Conservation (phyloP, 2,888 invertebrate genomes). For the Leptopilina myrica region DNA sequence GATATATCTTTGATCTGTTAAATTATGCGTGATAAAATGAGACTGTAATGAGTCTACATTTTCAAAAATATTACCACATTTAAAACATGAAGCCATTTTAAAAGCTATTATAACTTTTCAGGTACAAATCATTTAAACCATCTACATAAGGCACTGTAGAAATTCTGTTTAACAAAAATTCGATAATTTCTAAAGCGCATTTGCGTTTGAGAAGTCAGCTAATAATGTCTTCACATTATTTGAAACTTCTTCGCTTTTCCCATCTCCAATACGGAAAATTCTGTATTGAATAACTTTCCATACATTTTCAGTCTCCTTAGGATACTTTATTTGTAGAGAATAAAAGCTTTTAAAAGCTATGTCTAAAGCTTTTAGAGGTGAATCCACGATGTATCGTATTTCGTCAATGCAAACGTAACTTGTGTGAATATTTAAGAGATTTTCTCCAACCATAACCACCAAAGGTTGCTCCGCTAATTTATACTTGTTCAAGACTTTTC, state of each 20-base stretch:
- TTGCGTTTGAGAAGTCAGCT: neutral
- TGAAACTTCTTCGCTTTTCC: neutral
- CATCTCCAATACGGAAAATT: neutral
- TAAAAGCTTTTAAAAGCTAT: neutral
- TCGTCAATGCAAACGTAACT: too few relatives aligned
- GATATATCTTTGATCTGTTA: neutral
- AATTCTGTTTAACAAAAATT: neutral
- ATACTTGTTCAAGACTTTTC: too few relatives aligned
- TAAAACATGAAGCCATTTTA: neutral
- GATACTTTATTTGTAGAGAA: neutral
- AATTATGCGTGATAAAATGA: slow-evolving; percentile 1
- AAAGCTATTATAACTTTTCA: neutral
- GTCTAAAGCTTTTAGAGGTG: neutral
- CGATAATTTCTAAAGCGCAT: neutral
- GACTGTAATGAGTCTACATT: neutral
- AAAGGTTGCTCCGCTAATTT: too few relatives aligned
- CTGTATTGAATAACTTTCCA: neutral
- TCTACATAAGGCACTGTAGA: neutral
- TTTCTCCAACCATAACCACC: too few relatives aligned
- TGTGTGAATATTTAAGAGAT: too few relatives aligned
- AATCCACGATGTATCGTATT: too few relatives aligned
- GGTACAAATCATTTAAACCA: neutral
- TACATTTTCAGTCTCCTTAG: neutral
- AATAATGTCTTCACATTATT: neutral
- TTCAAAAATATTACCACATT: neutral